Base-by-base conservation (phyloP, 2,888 invertebrate genomes). In the Phorcus lineatus region DNA sequence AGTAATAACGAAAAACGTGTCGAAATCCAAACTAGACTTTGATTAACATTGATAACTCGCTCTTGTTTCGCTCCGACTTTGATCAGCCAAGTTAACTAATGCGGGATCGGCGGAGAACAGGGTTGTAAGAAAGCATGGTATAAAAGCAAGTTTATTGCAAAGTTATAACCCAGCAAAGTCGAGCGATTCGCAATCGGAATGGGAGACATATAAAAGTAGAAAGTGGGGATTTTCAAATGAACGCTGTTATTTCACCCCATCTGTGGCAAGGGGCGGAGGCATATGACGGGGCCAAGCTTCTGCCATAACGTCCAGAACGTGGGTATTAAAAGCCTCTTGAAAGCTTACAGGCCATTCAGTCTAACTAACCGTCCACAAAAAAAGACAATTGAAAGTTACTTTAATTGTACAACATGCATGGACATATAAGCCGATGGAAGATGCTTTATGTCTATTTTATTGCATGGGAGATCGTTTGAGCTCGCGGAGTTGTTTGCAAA, bases 101-200 rank as follows among this genome's bases (percentile, higher is more conserved):
- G 70, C 70, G 36, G 31, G 70, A n/a, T 16, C 31, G 36, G 40
- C 40, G 11, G 19, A 19, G 36, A 70, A 70, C 70, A 31, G 31
- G 28, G 36, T 70, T 70, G 70, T 70, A 70, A 70, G 70, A 70
- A 70, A 28, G 70, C 28, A 70, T 36, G 70, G 70, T 70, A 70
- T 54, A 76, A 76, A 76, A 76, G 76, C 55, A 53, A 55, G 24
- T 76, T 76, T 76, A 76, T 76, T 53, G n/a, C 54, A 76, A 76
- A 55, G 55, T 76, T 76, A 76, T 55, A 76, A 76, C 76, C 76
- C 55, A 36, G 55, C 76, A 76, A 76, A 76, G 55, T 53, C 55
- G 40, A 55, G 76, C 76, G 76, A 76, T 76, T 76, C 76, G 76
- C 55, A 76, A 76, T 55, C 55, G 76, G 76, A 76, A 76, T 53